Evolutionary conservation across 2,888 invertebrate genomes (phyloP).

Genomic region (Sminthurides aquaticus): DNA sequence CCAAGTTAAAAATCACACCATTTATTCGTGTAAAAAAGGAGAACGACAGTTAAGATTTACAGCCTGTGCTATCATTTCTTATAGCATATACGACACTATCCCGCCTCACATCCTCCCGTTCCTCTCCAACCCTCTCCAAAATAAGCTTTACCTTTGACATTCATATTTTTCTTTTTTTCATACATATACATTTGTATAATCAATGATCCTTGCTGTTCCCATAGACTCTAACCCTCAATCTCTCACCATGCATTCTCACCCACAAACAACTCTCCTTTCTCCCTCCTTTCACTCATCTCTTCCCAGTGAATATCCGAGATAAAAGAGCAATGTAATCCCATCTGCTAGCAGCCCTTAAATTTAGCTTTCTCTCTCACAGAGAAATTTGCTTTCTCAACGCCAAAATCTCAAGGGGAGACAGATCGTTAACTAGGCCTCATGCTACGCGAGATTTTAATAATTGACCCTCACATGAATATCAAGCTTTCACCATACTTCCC

Average conservation of each 20-base stretch:
- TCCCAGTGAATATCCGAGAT: background rate
- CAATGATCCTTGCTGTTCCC: background rate
- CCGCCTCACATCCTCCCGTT: too few relatives aligned
- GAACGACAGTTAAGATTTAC: too few relatives aligned
- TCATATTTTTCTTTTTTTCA: conserved; percentile 1
- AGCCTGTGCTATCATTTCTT: too few relatives aligned
- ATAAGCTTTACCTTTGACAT: background rate
- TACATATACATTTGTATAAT: conserved; percentile 3
- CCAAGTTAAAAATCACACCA: too few relatives aligned
- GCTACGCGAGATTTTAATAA: background rate
- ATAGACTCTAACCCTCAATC: background rate
- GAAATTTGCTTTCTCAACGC: background rate
- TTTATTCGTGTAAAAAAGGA: too few relatives aligned
- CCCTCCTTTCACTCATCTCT: background rate
- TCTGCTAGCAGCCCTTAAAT: background rate
- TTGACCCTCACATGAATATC: background rate
- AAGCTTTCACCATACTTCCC: background rate
- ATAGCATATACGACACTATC: too few relatives aligned
- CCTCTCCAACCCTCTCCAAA: too few relatives aligned
- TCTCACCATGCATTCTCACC: background rate
- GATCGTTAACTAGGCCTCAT: background rate
- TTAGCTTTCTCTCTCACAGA: background rate
- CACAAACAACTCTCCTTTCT: too few relatives aligned
- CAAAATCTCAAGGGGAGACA: background rate
- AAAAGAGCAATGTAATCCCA: background rate